Evolutionary conservation across 1,140 invertebrate species (phyloP).

Genomic region (Megalopta genalis): DNA sequence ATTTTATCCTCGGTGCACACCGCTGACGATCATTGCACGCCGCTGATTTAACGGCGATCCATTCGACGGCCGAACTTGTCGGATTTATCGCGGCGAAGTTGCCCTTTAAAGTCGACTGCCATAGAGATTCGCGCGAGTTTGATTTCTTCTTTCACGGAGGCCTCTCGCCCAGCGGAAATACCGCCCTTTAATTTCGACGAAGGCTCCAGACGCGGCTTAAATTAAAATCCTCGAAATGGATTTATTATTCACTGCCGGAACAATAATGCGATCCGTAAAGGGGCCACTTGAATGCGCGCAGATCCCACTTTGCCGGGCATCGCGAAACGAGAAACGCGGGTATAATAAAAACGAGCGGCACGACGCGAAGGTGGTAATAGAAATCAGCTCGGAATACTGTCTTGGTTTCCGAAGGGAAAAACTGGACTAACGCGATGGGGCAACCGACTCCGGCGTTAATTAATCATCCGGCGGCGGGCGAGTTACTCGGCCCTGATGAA

Average conservation of each 20-base stretch:
- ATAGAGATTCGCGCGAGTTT: not conserved
- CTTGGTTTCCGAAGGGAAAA: not conserved
- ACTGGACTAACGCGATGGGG: not conserved
- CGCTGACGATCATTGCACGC: not conserved
- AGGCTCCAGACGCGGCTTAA: not conserved
- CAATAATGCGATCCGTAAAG: not conserved
- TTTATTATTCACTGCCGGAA: no score
- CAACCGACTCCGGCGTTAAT: constrained; percentile 57
- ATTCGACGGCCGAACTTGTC: not conserved
- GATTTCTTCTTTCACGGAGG: not conserved
- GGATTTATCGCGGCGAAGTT: constrained; percentile 2
- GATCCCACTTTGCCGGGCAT: no score
- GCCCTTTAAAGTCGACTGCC: not conserved
- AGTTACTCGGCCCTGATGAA: constrained; percentile 62
- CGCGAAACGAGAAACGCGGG: no score
- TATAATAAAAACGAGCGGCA: no score
- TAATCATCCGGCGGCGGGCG: constrained; percentile 48
- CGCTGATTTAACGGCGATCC: not conserved
- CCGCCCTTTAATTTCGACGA: not conserved
- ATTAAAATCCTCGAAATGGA: constrained; percentile 8
- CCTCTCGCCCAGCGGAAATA: no score
- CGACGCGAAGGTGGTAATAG: not conserved
- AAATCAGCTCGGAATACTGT: constrained; percentile 30
- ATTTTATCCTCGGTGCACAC: not conserved
- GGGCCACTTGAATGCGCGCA: no score